These are phyloP conservation scores for Cryptocephalus moraei DNA, from an alignment of 2,888 invertebrate genomes.

Conservation along the genomic window DNA sequence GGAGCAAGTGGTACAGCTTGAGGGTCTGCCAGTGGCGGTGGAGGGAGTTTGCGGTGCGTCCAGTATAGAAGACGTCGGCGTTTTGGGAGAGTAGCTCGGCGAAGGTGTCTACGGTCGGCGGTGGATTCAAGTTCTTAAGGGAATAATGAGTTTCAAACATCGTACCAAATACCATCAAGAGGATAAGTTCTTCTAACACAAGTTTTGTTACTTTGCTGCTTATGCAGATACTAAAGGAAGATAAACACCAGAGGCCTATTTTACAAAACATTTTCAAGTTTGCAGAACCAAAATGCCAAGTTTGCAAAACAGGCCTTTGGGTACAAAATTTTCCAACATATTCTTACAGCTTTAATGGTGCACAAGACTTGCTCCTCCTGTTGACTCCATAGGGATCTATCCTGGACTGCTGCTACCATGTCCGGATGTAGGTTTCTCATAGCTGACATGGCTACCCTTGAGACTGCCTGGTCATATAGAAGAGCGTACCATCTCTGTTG, in stretches of 20 bases:
- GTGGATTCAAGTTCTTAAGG: constrained; percentile 54
- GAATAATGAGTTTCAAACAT: too few species aligned
- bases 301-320: background rate
- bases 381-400: constrained; percentile 79
- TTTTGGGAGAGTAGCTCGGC: constrained; percentile 76
- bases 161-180: background rate
- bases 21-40: constrained; percentile 86
- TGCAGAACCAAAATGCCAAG: too few species aligned
- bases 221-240: too few species aligned
- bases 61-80: constrained; percentile 76
- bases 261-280: too few species aligned
- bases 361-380: constrained; percentile 82
- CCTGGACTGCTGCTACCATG: constrained; percentile 74
- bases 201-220: too few species aligned
- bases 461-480: constrained; percentile 89
- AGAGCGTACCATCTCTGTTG: constrained; percentile 95
- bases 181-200: too few species aligned
- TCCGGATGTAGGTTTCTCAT: constrained; percentile 93
- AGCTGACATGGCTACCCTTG: constrained; percentile 81
- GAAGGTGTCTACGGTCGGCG: constrained; percentile 67
- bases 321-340: too few species aligned
- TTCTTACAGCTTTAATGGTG: constrained; percentile 61
- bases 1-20: constrained; percentile 82
- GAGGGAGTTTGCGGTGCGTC: constrained; percentile 76
- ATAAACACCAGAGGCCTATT: too few species aligned